Conservation (phyloP, 2,113 vertebrate species). For the Vanacampus margaritifer region DNA sequence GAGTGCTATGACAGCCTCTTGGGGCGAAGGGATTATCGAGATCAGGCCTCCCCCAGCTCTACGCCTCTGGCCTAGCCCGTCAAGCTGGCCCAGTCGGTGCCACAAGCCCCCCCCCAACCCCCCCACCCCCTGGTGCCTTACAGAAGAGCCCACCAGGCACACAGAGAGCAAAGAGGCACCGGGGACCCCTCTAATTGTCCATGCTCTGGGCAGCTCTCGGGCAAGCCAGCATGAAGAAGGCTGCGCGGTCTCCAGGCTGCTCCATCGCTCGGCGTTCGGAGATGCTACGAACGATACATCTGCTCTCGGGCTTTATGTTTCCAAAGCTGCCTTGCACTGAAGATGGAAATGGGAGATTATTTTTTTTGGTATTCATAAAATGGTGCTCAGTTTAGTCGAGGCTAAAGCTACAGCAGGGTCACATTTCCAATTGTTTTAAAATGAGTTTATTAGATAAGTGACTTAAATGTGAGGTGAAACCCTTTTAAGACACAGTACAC, state of each 20-base stretch:
- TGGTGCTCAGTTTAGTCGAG: constrained; percentile 41
- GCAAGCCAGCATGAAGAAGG: constrained; percentile 72
- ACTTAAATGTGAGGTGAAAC: not conserved
- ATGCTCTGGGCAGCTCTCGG: constrained; percentile 74
- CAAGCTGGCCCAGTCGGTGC: constrained; percentile 61
- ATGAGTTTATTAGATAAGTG: constrained; percentile 5
- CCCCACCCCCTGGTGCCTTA: constrained; percentile 48
- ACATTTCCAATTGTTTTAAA: constrained; percentile 21
- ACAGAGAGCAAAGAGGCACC: constrained; percentile 79
- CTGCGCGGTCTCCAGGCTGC: constrained; percentile 63
- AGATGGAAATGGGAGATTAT: constrained; percentile 45
- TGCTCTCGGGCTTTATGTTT: constrained; percentile 64
- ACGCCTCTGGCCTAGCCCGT: constrained; percentile 72
- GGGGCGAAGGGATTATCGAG: constrained; percentile 72
- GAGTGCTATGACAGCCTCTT: constrained; percentile 67
- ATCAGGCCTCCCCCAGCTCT: constrained; percentile 70
- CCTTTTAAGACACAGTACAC: too few relatives aligned
- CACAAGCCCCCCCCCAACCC: constrained; percentile 35
- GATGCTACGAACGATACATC: constrained; percentile 57
- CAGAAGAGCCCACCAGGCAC: constrained; percentile 70
- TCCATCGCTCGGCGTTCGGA: constrained; percentile 56
- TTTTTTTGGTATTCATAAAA: constrained; percentile 41
- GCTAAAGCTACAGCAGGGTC: constrained; percentile 42
- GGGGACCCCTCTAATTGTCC: constrained; percentile 78
- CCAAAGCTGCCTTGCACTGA: constrained; percentile 40